Evolutionary conservation across 2,113 vertebrate genomes (phyloP).

Genomic region (Phylloscopus trochilus): DNA sequence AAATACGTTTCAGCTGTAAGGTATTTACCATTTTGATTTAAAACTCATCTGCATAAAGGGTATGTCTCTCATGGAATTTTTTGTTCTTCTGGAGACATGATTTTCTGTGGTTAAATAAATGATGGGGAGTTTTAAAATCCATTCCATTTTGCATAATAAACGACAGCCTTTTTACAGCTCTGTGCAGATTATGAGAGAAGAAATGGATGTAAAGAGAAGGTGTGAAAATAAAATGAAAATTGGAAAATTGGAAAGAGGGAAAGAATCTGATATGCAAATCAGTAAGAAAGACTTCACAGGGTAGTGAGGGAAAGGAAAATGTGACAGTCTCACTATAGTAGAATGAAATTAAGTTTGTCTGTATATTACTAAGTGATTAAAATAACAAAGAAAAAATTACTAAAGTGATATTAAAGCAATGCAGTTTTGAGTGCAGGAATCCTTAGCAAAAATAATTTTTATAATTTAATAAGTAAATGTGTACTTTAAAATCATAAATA

Average conservation of each 20-base stretch:
- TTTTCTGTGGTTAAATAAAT: background rate
- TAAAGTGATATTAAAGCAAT: background rate
- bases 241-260: background rate
- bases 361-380: background rate
- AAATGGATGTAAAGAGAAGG: background rate
- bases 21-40: background rate
- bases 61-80: background rate
- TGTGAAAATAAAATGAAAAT: background rate
- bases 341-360: background rate
- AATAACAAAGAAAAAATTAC: background rate
- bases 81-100: background rate
- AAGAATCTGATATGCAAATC: background rate
- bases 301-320: background rate
- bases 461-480: background rate
- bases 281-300: background rate
- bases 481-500: background rate
- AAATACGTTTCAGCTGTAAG: background rate
- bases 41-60: background rate
- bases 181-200: background rate
- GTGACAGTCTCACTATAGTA: background rate
- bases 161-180: background rate
- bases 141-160: background rate
- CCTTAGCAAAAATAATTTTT: background rate
- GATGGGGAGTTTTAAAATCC: background rate
- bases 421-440: background rate